Conservation (phyloP, 2,113 vertebrate species). For the Burhinus oedicnemus region DNA sequence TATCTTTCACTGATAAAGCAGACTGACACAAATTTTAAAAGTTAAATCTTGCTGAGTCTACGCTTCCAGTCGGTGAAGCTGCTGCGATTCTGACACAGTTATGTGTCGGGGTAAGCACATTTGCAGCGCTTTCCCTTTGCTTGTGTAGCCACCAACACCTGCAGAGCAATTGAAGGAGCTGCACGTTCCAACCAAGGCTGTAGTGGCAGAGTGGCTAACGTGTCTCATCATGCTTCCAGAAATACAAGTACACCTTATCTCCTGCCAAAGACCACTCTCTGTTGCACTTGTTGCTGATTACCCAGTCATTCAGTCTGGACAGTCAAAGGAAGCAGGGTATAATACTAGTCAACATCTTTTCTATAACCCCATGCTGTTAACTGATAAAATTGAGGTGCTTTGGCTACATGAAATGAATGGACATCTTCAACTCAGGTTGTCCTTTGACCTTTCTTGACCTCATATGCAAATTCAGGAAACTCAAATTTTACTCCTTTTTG, state of each 20-base stretch:
- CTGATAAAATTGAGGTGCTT: background rate
- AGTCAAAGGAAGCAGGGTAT: background rate
- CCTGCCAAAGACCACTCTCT: background rate
- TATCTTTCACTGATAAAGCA: background rate
- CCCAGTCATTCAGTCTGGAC: background rate
- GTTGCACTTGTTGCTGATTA: background rate
- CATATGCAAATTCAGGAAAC: background rate
- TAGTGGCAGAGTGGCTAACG: background rate
- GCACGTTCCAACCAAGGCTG: background rate
- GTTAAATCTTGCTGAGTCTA: background rate
- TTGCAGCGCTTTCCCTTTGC: background rate
- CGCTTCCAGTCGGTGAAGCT: background rate
- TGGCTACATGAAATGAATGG: background rate
- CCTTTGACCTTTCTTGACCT: too few species aligned
- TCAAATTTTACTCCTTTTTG: background rate
- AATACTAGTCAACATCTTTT: background rate
- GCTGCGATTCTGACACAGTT: background rate
- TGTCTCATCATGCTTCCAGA: background rate
- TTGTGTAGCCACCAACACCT: background rate
- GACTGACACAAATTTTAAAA: background rate
- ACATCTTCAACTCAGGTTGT: too few species aligned
- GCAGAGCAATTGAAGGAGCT: background rate
- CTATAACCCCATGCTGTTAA: background rate
- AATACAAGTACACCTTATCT: background rate
- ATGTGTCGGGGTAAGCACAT: rapidly evolving